phyloP scores from a whole-genome alignment of 2,888 invertebrate species.

The Dryobota labecula region DNA sequence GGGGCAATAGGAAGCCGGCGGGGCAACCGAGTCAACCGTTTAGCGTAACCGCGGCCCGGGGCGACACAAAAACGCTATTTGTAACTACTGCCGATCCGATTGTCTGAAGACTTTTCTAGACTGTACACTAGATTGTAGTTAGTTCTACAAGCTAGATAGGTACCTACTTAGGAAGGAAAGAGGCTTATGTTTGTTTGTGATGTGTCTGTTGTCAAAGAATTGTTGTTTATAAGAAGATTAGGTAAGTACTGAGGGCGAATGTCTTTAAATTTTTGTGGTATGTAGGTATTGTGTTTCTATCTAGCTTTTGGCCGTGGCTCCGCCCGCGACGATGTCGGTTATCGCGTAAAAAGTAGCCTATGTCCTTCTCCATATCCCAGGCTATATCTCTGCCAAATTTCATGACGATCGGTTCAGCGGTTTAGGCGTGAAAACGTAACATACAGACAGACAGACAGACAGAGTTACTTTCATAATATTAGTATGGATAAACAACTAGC shows the following conservation, averaged over 20 bases:
- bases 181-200: conserved; percentile 15
- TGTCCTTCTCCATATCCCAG: too few relatives aligned
- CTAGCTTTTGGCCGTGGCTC: too few relatives aligned
- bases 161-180: neutral
- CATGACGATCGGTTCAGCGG: too few relatives aligned
- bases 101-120: conserved; percentile 47
- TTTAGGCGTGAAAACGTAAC: too few relatives aligned
- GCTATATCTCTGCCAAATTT: too few relatives aligned
- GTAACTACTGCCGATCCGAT: conserved; percentile 69
- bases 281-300: neutral
- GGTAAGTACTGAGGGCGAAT: neutral
- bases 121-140: neutral
- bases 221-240: conserved; percentile 18
- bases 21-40: conserved; percentile 80
- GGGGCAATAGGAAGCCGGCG: conserved; percentile 53
- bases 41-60: conserved; percentile 78
- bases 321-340: too few relatives aligned
- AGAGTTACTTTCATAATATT: too few relatives aligned
- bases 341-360: too few relatives aligned
- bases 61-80: conserved; percentile 83
- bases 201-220: neutral
- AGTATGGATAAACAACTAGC: too few relatives aligned
- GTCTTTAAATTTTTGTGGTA: conserved; percentile 1
- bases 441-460: too few relatives aligned
- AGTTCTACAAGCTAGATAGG: conserved; percentile 1